Percentiles rank a stretch among this genome's conserved stretches.
Evolutionary conservation across 2,888 invertebrate species (phyloP).

Genomic region (Melanophora roralis): DNA sequence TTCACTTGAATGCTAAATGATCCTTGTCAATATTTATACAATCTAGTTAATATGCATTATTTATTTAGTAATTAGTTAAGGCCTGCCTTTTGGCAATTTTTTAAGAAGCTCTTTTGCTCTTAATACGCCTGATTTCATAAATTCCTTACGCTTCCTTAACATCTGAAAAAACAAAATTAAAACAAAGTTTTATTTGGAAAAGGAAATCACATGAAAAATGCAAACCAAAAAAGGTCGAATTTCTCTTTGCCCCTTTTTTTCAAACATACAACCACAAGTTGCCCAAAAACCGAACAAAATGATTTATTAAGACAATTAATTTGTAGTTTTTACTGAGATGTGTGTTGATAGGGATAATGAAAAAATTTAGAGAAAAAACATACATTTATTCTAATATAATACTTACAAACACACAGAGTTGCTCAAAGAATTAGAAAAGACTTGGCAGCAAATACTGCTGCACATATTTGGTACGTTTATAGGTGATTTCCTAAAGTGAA

Average conservation of each 20-base stretch:
- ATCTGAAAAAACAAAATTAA: neutral
- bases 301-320: conserved; percentile 41
- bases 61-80: neutral
- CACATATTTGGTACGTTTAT: too few species aligned
- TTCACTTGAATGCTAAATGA: neutral
- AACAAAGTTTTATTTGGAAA: neutral
- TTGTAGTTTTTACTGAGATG: neutral
- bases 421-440: too few species aligned
- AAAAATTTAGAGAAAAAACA: neutral
- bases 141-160: conserved; percentile 1
- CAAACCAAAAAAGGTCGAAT: neutral
- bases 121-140: conserved; percentile 23
- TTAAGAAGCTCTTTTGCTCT: conserved; percentile 21
- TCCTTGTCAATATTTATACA: neutral
- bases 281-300: conserved; percentile 8
- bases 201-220: neutral
- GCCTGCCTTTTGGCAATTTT: neutral
- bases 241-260: too few species aligned
- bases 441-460: too few species aligned
- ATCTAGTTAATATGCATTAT: neutral
- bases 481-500: too few species aligned
- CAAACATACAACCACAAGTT: neutral
- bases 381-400: neutral
- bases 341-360: neutral
- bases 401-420: neutral